Evolutionary conservation across 2,888 invertebrate genomes (phyloP), one percentile per base, ranked within the genome.

Genomic region (Lithophane leautieri): DNA sequence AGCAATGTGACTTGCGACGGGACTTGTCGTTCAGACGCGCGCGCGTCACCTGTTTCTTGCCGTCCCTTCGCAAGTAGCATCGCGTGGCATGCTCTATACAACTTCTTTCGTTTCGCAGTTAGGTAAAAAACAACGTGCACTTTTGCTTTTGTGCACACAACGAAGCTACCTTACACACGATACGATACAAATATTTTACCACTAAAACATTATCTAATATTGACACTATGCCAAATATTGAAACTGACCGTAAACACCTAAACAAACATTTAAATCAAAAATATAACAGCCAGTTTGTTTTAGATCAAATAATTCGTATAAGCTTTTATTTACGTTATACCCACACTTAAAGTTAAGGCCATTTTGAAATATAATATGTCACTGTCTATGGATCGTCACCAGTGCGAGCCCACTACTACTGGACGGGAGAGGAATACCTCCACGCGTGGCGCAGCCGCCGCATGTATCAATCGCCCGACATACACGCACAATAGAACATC

Each of bases 181-280:
- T 25, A 19, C 25, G 4, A 8, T 19, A 44, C 44, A 12, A 44
- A 65, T 1, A 1, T 65, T 8, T 19, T 22, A 22, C 65, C 50
- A 58, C 50, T 65, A 66, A 60, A 66, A 66, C 50, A 62, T 25
- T 47, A 25, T 22, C 2, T 19, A 44, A 25, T 34, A 67, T 47
- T 47, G 22, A 67, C 25, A 67, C 7, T 16, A 25, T 9, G 19
- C 42, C 44, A 60, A 60, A 61, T 52, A 75, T 61, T 8, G 7
- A 42, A 65, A 75, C 66, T 60, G 40, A 44, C 7, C 42, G 3
- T n/a, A 76, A 47, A 61, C 52, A 28, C 22, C 7, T 28, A 1
- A 19, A 34, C 25, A 47, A 76, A 68, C 44, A 67, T 44, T 75
- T 75, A 19, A 4, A 52, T 42, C 19, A 34, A 60, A 34, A 60